These are phyloP conservation scores for Cantharis flavilabris DNA, from an alignment of 2,888 invertebrate species.

Conservation along the genomic window DNA sequence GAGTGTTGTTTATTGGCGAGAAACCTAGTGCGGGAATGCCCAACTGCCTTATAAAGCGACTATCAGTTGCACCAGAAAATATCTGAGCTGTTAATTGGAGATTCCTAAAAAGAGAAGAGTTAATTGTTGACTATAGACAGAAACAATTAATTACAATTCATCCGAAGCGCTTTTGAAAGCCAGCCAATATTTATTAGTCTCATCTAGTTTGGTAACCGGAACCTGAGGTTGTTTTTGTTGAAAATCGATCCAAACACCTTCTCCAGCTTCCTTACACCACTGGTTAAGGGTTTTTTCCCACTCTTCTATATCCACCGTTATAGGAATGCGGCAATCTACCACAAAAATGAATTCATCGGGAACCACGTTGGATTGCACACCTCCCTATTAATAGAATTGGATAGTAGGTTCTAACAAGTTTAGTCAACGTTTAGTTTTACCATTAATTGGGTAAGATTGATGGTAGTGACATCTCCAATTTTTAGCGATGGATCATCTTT, in stretches of 20 bases:
- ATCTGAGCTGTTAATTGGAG: constrained; percentile 72
- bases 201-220: constrained; percentile 58
- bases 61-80: constrained; percentile 91
- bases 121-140: not conserved
- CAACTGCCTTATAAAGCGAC: constrained; percentile 76
- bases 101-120: constrained; percentile 56
- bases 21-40: constrained; percentile 88
- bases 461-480: constrained; percentile 84
- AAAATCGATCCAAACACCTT: constrained; percentile 60
- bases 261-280: constrained; percentile 63
- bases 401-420: not conserved
- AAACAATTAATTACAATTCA: constrained; percentile 48
- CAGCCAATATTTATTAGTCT: constrained; percentile 64
- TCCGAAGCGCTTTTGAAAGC: constrained; percentile 61
- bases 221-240: constrained; percentile 58
- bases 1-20: constrained; percentile 87
- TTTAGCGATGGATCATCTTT: constrained; percentile 67
- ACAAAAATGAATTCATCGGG: constrained; percentile 46
- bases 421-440: constrained; percentile 54
- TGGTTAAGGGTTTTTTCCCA: constrained; percentile 59
- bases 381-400: constrained; percentile 52
- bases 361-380: constrained; percentile 86
- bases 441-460: constrained; percentile 79
- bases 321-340: constrained; percentile 78
- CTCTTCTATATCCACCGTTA: constrained; percentile 63